These are phyloP conservation scores for Macrobrachium rosenbergii DNA, from an alignment of 1,140 invertebrate genomes.

Conservation along the genomic window DNA sequence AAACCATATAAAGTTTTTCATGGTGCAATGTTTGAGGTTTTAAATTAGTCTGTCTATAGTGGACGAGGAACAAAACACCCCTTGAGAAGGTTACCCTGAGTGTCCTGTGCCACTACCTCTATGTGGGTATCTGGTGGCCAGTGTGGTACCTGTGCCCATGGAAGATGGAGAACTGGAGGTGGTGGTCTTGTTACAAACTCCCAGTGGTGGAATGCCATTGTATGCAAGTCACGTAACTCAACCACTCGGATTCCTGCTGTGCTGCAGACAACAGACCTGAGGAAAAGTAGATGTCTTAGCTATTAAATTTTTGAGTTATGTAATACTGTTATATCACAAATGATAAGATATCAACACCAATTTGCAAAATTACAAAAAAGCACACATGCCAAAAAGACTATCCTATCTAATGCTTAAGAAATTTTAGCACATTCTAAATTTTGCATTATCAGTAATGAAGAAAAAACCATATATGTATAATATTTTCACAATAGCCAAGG, in stretches of 20 bases:
- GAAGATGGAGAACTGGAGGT: conserved; percentile 63
- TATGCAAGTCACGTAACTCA: conserved; percentile 62
- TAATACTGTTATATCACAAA: neutral
- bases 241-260: conserved; percentile 58
- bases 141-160: conserved; percentile 61
- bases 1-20: no score
- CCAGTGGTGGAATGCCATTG: conserved; percentile 66
- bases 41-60: conserved; percentile 19
- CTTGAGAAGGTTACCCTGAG: conserved; percentile 59
- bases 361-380: neutral
- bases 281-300: neutral
- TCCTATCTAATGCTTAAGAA: no score
- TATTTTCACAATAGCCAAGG: neutral
- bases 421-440: no score
- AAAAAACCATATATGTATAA: neutral
- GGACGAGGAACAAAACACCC: conserved; percentile 59
- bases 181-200: conserved; percentile 60
- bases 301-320: neutral
- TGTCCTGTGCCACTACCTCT: conserved; percentile 56
- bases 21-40: no score
- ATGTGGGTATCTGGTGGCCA: conserved; percentile 62
- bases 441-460: neutral
- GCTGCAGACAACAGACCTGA: conserved; percentile 62
- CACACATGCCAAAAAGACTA: neutral
- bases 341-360: neutral